A percentile compares a stretch with the other conserved stretches of the same genome.
phyloP scores from a whole-genome alignment of 2,797 vertebrate species.

The Neopelma chrysocephalum region DNA sequence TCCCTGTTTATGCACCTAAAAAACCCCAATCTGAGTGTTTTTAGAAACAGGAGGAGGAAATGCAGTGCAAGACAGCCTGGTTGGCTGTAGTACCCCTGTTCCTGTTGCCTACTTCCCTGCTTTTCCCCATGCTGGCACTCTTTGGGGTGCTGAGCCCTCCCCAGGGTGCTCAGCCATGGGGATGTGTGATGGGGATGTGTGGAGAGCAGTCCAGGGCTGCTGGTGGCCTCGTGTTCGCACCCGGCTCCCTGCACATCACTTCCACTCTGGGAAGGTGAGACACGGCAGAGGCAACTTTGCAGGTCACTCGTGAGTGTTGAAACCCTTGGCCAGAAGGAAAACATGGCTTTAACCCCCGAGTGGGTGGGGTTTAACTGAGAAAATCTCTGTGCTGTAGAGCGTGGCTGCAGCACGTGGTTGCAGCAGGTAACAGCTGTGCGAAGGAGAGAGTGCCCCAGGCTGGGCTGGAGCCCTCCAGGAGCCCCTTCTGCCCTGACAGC shows the following conservation, averaged over 20 bases:
- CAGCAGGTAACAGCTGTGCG: background rate
- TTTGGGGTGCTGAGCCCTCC: background rate
- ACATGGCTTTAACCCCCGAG: fast-evolving
- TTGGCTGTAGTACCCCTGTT: background rate
- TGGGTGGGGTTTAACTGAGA: background rate
- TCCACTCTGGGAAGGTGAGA: background rate
- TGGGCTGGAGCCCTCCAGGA: background rate
- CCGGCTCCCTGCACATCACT: background rate
- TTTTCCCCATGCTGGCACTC: fast-evolving
- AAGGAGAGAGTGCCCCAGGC: background rate
- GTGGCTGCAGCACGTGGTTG: background rate
- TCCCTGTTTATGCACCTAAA: background rate
- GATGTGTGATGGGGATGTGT: background rate
- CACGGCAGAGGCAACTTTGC: background rate
- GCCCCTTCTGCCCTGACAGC: background rate
- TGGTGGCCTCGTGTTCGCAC: background rate
- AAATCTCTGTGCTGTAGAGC: background rate
- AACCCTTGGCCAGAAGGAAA: background rate
- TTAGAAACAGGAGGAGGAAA: background rate
- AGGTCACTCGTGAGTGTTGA: background rate
- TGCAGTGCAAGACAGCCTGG: background rate
- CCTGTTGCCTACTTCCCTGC: background rate
- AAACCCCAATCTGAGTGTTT: background rate
- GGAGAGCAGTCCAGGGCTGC: background rate
- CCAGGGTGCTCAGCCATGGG: background rate